Evolutionary conservation across 1,140 invertebrate genomes (phyloP).

Genomic region (Tribolium castaneum): DNA sequence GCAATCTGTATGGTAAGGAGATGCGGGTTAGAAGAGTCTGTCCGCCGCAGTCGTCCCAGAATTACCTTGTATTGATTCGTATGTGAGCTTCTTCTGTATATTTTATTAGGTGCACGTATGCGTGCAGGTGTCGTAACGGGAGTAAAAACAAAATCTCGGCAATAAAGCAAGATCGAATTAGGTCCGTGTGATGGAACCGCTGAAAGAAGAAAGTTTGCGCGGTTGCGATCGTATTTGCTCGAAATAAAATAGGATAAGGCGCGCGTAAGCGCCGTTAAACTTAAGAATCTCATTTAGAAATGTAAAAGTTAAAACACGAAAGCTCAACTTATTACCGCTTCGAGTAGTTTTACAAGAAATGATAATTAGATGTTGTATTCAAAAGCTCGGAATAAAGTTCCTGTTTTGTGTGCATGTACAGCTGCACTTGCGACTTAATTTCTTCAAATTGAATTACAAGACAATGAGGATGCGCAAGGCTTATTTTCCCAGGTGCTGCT

Average conservation of each 20-base stretch:
- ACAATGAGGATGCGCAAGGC: neutral
- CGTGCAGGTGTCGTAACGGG: neutral
- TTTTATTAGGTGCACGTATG: conserved; percentile 21
- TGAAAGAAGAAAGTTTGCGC: neutral
- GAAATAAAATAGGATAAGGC: conserved; percentile 3
- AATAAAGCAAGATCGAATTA: conserved; percentile 28
- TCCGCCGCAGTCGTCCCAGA: neutral
- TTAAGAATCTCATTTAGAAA: conserved; percentile 25
- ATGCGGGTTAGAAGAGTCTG: conserved; percentile 45
- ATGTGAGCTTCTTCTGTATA: conserved; percentile 24
- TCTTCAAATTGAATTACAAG: conserved; percentile 3
- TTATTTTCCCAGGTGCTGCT: neutral
- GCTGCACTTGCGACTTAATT: neutral
- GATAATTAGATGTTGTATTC: conserved; percentile 41
- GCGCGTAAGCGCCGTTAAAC: conserved; percentile 12
- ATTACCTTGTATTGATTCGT: conserved; percentile 26
- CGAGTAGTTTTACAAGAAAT: conserved; percentile 25
- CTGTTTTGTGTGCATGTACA: neutral
- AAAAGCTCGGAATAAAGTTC: conserved; percentile 20
- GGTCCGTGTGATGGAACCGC: neutral
- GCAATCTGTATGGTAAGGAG: conserved; percentile 50
- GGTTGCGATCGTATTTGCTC: conserved; percentile 8
- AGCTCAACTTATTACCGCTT: conserved; percentile 22
- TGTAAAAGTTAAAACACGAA: conserved; percentile 22
- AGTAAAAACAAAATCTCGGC: conserved; percentile 12